Conservation (phyloP, 2,113 vertebrate species). For the Plestiodon gilberti region DNA sequence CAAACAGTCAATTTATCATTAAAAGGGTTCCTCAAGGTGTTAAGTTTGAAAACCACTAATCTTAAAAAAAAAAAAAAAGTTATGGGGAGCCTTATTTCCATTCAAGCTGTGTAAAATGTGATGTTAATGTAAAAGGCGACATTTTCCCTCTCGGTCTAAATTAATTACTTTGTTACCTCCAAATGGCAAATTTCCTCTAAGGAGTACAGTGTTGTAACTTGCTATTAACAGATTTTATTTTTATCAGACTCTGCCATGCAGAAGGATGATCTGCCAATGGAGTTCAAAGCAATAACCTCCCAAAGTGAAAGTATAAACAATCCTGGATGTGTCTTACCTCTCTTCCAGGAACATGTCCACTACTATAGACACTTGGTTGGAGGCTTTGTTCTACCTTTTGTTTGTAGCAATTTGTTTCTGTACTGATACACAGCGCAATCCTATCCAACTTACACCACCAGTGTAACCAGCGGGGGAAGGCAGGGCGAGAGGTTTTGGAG, state of each 20-base stretch:
- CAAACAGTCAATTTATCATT: background rate
- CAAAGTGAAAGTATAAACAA: no score
- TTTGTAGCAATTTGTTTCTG: background rate
- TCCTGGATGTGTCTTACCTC: background rate
- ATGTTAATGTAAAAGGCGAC: background rate
- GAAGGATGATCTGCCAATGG: background rate
- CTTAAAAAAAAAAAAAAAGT: background rate
- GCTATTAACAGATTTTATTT: conserved; percentile 2
- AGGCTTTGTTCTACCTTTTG: background rate
- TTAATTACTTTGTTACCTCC: conserved; percentile 22
- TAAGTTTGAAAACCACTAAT: background rate
- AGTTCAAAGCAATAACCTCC: background rate
- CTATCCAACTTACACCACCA: no score
- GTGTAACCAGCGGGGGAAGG: no score
- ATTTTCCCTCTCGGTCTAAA: background rate
- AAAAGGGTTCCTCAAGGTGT: background rate
- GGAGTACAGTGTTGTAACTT: background rate
- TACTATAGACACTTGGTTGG: background rate
- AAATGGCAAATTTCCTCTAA: conserved; percentile 28
- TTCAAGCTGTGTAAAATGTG: background rate
- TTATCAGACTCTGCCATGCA: background rate
- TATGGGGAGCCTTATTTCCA: background rate
- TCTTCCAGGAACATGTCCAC: background rate
- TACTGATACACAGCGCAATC: background rate
- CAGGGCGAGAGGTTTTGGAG: no score